phyloP scores from a whole-genome alignment of 1,140 invertebrate species.

The Lordiphosa stackelbergi region DNA sequence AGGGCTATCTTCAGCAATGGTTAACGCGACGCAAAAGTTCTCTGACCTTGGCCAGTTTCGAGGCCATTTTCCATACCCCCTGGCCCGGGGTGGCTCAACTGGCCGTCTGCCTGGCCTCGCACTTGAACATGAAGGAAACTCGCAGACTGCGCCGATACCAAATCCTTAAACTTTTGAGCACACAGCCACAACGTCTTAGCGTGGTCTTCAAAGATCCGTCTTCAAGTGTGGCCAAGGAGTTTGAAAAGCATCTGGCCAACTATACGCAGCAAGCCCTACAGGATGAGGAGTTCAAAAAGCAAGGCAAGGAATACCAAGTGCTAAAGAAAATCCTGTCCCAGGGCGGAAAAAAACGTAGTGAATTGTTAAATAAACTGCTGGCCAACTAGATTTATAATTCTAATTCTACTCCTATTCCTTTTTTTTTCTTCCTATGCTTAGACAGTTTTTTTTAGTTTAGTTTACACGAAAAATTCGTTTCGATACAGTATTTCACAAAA shows the following conservation, averaged over 20 bases:
- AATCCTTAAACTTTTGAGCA: slow-evolving; percentile 29
- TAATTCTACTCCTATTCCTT: too few species aligned
- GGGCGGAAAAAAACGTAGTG: slow-evolving; percentile 6
- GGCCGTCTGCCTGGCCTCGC: slow-evolving; percentile 6
- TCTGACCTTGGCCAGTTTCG: slow-evolving; percentile 31
- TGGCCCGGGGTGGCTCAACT: slow-evolving; percentile 36
- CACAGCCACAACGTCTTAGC: slow-evolving; percentile 19
- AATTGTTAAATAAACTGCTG: too few species aligned
- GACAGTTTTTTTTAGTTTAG: too few species aligned
- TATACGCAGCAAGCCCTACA: slow-evolving; percentile 4
- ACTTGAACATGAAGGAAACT: slow-evolving; percentile 12
- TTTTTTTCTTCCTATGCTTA: too few species aligned
- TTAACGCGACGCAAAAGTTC: slow-evolving; percentile 18
- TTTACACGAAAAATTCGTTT: too few species aligned
- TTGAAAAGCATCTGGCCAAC: slow-evolving; percentile 15
- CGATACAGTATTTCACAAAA: too few species aligned
- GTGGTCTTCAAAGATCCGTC: slow-evolving; percentile 8
- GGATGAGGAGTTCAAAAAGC: too few species aligned
- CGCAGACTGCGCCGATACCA: slow-evolving; percentile 33
- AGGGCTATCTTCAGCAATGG: slow-evolving; percentile 25
- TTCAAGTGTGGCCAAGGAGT: slow-evolving; percentile 8
- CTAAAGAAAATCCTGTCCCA: slow-evolving; percentile 30
- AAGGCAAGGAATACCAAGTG: slow-evolving; percentile 24
- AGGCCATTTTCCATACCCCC: slow-evolving; percentile 19
- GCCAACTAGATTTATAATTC: too few species aligned